These are phyloP conservation scores for Orchesellides sinensis DNA, from an alignment of 2,888 invertebrate species.

Conservation along the genomic window DNA sequence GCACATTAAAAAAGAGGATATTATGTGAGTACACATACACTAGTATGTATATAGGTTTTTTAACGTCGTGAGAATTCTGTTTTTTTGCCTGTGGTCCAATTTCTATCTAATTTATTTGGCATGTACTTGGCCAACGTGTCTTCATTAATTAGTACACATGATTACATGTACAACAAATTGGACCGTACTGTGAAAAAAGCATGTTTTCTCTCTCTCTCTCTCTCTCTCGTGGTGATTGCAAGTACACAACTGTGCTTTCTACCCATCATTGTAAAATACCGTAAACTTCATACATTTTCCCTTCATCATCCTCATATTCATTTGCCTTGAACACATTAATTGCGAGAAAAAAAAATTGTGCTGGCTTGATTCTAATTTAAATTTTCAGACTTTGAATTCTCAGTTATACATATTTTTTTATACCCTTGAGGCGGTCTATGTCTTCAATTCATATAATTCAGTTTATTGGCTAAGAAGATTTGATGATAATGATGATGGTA, in stretches of 20 bases:
- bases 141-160: slow-evolving; percentile 65
- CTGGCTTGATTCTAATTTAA: slow-evolving; percentile 57
- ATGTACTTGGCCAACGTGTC: slow-evolving; percentile 68
- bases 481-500: slow-evolving; percentile 38
- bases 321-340: slow-evolving; percentile 49
- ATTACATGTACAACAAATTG: slow-evolving; percentile 57
- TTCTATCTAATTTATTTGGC: slow-evolving; percentile 65
- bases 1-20: slow-evolving; percentile 45
- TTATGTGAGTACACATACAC: too few species aligned
- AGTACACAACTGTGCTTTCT: background rate
- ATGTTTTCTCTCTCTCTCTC: slow-evolving; percentile 42
- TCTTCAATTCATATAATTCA: slow-evolving; percentile 51
- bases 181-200: slow-evolving; percentile 47
- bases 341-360: slow-evolving; percentile 39
- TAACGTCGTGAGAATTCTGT: slow-evolving; percentile 60
- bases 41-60: too few species aligned
- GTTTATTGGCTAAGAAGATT: slow-evolving; percentile 52
- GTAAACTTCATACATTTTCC: slow-evolving; percentile 11
- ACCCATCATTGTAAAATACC: background rate
- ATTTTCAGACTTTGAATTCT: slow-evolving; percentile 54
- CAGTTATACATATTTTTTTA: slow-evolving; percentile 30
- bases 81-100: slow-evolving; percentile 68
- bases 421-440: slow-evolving; percentile 48
- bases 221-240: background rate
- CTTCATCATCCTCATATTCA: slow-evolving; percentile 27